Evolutionary conservation across 2,797 vertebrate genomes (phyloP), one percentile per base, ranked within the genome.

Genomic region (Enteromius paludinosus): DNA sequence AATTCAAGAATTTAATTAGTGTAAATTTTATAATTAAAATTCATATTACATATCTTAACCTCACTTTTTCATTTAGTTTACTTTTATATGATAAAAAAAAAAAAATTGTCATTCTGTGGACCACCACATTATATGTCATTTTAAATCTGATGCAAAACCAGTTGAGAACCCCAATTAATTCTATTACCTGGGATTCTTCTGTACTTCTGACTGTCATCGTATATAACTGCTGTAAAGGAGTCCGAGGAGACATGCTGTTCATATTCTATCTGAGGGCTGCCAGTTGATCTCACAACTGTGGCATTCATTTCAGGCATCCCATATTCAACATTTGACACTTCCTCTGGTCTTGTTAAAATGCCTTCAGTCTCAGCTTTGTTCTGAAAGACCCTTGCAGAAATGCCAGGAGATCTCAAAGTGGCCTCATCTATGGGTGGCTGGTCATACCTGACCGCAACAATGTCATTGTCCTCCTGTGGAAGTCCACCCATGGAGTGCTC

Each of bases 401-500:
- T 72, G 30, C 78, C 8, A 8, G 71, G 65, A 30, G 89, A 87
- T 3, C 43, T 78, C 47, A 86, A 59, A 45, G 78, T 68, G 23
- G 45, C 43, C 41, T 85, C 79, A 1, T 87, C 78, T 14, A 85
- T 52, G 1, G 62, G 59, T 4, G 85, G 78, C 35, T 92, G 87
- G 0, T 88, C 79, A 38, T 86, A 79, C 65, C 61, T 83, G 0
- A 73, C 12, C 11, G 59, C 75, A 33, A 71, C 78, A 25, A 86
- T 56, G 68, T 81, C 79, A 20, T 75, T 70, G 47, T 85, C 68
- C 17, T 85, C 84, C 0, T 83, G 64, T 28, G 23, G 20, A 43
- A 76, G 71, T 49, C 84, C 86, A 25, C 74, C 83, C 41, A 84
- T 75, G 20, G 83, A 83, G 20, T 85, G 88, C 74, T 87, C 86